These are phyloP conservation scores for Sturnira hondurensis DNA, from an alignment of 2,113 vertebrate species.

Conservation along the genomic window DNA sequence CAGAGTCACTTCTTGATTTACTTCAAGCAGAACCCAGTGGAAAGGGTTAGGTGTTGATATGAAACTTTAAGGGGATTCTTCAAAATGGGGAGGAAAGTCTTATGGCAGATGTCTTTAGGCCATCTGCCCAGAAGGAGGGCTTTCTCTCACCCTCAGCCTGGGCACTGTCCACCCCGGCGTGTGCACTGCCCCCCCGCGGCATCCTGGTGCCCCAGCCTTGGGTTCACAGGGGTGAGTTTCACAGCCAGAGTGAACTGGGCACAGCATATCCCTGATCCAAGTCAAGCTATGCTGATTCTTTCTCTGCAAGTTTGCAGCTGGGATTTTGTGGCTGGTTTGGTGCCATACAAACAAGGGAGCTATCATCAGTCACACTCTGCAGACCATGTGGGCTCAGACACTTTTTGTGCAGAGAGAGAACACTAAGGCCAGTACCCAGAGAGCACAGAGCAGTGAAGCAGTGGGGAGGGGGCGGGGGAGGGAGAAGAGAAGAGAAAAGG, in stretches of 20 bases:
- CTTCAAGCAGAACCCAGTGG: neutral
- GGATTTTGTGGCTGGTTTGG: neutral
- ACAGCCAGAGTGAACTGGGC: neutral
- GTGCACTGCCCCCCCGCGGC: fast-evolving
- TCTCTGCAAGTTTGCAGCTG: neutral
- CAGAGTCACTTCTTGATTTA: neutral
- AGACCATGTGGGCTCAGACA: neutral
- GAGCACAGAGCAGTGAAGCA: neutral
- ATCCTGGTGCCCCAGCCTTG: neutral
- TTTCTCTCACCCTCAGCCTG: neutral
- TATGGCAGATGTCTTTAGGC: fast-evolving
- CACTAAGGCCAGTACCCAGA: neutral
- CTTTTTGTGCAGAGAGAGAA: neutral
- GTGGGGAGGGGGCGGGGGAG: neutral
- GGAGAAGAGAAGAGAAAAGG: neutral
- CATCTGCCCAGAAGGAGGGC: too few species aligned
- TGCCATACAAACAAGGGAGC: neutral
- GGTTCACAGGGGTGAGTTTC: neutral
- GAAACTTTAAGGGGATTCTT: neutral
- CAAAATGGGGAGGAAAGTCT: neutral
- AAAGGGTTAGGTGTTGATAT: neutral
- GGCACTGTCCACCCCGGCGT: neutral
- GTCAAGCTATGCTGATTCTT: neutral
- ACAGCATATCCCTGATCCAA: neutral
- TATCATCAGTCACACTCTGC: neutral